phyloP scores from a whole-genome alignment of 2,888 invertebrate genomes.

The Andrena camellia region DNA sequence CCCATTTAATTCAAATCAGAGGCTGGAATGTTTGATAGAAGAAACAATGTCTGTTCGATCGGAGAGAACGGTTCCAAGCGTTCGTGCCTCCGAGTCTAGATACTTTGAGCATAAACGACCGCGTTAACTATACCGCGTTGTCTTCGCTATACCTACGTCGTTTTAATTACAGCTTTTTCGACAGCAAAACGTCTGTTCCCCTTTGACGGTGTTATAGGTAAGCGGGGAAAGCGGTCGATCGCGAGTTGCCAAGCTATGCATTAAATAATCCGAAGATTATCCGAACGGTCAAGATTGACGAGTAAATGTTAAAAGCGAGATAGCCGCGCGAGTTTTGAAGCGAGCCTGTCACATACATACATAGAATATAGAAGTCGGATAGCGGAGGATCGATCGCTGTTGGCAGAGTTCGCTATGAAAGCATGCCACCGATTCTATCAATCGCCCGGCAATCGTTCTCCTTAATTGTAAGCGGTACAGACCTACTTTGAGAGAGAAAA shows the following conservation, averaged over 20 bases:
- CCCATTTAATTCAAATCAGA: neutral
- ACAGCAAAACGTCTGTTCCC: neutral
- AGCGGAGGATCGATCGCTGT: constrained; percentile 1
- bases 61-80: neutral
- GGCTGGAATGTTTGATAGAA: neutral
- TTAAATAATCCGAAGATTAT: neutral
- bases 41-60: neutral
- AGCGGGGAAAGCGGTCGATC: neutral
- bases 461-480: neutral
- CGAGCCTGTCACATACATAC: neutral
- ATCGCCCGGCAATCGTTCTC: constrained; percentile 3
- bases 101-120: too few relatives aligned
- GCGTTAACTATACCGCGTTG: too few relatives aligned
- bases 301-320: constrained; percentile 1
- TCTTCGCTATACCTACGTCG: neutral
- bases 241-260: neutral
- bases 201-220: neutral
- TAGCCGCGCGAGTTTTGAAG: neutral
- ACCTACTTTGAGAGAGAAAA: neutral
- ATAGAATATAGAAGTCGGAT: neutral
- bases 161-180: constrained; percentile 3
- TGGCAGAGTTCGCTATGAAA: constrained; percentile 13
- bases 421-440: constrained; percentile 6
- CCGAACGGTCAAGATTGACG: neutral
- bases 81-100: neutral